A percentile compares a stretch with the other conserved stretches of the same genome.
phyloP scores from a whole-genome alignment of 1,140 invertebrate genomes.

The Parapsyche elsis region DNA sequence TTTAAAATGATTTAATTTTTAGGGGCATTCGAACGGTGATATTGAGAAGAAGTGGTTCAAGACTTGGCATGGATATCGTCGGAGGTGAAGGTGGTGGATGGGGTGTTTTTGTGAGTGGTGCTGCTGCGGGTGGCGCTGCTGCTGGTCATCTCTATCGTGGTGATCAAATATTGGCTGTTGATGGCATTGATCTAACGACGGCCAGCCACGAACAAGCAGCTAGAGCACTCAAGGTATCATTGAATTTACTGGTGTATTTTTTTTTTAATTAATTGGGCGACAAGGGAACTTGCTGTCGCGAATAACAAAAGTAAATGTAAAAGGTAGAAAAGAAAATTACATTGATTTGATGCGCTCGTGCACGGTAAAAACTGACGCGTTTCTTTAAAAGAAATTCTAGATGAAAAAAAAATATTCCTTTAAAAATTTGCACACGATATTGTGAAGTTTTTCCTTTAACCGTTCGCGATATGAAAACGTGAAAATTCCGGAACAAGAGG shows the following conservation, averaged over 20 bases:
- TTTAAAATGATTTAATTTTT: conserved; percentile 22
- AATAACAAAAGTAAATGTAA: no score
- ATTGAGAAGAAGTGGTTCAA: conserved; percentile 65
- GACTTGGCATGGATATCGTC: conserved; percentile 98
- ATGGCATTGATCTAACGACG: conserved; percentile 85
- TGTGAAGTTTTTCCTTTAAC: neutral
- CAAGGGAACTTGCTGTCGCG: no score
- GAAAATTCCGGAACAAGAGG: neutral
- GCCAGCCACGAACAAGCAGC: conserved; percentile 90
- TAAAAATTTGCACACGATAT: neutral
- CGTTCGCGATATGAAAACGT: neutral
- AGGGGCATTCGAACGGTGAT: conserved; percentile 66
- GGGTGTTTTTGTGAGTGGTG: conserved; percentile 87
- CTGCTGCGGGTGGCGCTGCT: conserved; percentile 93
- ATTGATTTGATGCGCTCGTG: no score
- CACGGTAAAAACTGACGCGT: no score
- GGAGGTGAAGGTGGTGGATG: conserved; percentile 93
- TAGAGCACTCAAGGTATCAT: conserved; percentile 77
- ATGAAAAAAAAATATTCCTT: no score
- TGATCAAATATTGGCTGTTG: conserved; percentile 90
- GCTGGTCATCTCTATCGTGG: conserved; percentile 92
- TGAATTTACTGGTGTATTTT: no score
- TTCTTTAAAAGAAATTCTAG: no score
- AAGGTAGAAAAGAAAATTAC: no score
- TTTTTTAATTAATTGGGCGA: no score